Evolutionary conservation across 2,888 invertebrate species (phyloP), one percentile per base, ranked within the genome.

Genomic region (Ormyrus pomaceus): DNA sequence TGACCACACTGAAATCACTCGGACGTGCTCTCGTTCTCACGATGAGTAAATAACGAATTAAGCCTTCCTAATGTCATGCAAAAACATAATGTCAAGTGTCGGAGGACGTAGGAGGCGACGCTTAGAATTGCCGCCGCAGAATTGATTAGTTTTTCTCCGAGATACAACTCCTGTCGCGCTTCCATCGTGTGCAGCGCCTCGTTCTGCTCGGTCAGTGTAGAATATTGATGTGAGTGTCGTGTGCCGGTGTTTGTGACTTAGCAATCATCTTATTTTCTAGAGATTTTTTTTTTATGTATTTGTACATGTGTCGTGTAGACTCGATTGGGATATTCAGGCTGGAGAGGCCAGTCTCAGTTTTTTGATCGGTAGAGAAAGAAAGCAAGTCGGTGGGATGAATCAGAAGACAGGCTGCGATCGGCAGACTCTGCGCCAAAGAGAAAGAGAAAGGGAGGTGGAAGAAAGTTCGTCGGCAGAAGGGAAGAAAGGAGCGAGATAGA

Each of bases 11-110:
- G 74, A 79, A 81, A 81, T 34, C 34, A 81, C 73, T 82, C 64
- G 48, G n/a, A 76, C 79, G 82, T 82, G 82, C 82, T 34, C 34
- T 76, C 70, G 58, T 58, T 77, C 70, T 68, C 71, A 65, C 70
- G 59, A 61, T 75, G 65, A 74, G 65, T 72, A 74, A 64, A 71
- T 73, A 61, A 65, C 73, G 46, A 79, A 74, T 75, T 77, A 78
- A 82, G 82, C 82, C 77, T 79, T 82, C 79, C 79, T 79, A 79
- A 68, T 68, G 50, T 74, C 82, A 82, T 82, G 82, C 82, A 82
- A 58, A 59, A 75, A 78, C 66, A 64, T 73, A 78, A 69, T 62
- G 56, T 75, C 58, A 62, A 55, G 53, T 48, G 61, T 80, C 58
- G 46, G 62, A 80, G 61, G 72, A 56, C 65, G 73, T 58, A 64